Base-by-base conservation (phyloP, 2,888 invertebrate genomes). In the Agrochola lychnidis region DNA sequence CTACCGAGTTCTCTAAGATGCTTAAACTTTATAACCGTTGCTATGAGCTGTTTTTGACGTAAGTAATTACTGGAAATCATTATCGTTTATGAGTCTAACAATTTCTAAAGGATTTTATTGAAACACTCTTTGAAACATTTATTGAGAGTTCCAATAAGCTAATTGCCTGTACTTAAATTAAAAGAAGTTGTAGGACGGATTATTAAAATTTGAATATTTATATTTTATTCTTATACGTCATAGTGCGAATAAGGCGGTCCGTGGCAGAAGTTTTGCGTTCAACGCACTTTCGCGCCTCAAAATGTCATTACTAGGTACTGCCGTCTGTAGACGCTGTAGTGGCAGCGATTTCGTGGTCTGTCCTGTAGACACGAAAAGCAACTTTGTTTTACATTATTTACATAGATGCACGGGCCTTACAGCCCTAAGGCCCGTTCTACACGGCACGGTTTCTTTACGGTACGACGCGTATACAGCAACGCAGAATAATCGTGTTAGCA, bases 11-110 rank as follows among this genome's bases (percentile, higher is more conserved):
- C n/a, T 51, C 14, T 61, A 25, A 51, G 42, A 68, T 66, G 14
- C 42, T 30, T 40, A 19, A 71, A 68, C 36, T 57, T 61, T 42
- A 67, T 56, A 25, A 59, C 53, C 30, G 40, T 59, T 22, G 61
- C 57, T 70, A 10, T 19, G 14, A 66, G 45, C 76, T 82, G 72
- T 76, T 67, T 79, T 79, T 84, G 82, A 85, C 78, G 79, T 76
- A 73, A 80, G 72, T 79, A 82, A 87, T 87, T 88, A 85, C 71
- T 75, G 66, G n/a, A 73, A 82, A 84, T 81, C 51, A 70, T 70
- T 74, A 73, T 66, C 53, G 76, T 53, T 63, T 25, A 51, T 61
- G 22, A 61, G 7, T 30, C 7, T 12, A 76, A 61, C 40, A 63
- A 69, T 78, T 78, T 77, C 30, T 66, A 71, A 64, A 61, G 68